These are phyloP conservation scores for Cecidostiba fungosa DNA, from an alignment of 2,888 invertebrate genomes.

Conservation along the genomic window DNA sequence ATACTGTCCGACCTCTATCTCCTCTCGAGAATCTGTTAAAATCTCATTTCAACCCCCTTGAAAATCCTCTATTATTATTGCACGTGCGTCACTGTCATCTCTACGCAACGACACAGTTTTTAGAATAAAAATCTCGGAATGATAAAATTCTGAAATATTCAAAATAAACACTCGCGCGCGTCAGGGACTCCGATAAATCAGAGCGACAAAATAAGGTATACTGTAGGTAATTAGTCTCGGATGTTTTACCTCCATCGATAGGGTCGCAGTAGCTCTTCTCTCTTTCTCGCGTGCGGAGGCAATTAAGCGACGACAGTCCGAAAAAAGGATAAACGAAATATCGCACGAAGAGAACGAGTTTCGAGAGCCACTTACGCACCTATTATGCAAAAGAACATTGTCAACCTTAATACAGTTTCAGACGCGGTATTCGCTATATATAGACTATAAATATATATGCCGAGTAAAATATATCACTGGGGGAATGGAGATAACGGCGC, in stretches of 20 bases:
- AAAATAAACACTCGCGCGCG: background rate
- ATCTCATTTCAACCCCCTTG: background rate
- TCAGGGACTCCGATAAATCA: background rate
- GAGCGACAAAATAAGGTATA: background rate
- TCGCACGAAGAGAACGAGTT: constrained; percentile 15
- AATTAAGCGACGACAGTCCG: constrained; percentile 35
- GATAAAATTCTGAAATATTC: background rate
- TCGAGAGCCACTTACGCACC: constrained; percentile 17
- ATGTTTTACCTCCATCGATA: constrained; percentile 23
- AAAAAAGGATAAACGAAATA: background rate
- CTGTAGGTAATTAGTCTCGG: constrained; percentile 29
- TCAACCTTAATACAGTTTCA: constrained; percentile 43
- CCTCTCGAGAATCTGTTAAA: constrained; percentile 20
- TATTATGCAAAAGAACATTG: constrained; percentile 55
- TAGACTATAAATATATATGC: constrained; percentile 42
- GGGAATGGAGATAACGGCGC: constrained; percentile 47
- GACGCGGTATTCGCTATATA: constrained; percentile 30
- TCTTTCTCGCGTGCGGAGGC: constrained; percentile 9
- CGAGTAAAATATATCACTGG: constrained; percentile 36
- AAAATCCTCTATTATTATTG: background rate
- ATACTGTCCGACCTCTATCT: background rate
- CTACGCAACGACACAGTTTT: background rate
- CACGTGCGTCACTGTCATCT: background rate
- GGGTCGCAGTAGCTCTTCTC: background rate
- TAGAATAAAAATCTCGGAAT: background rate